phyloP scores from a whole-genome alignment of 2,797 vertebrate genomes.

The Eulemur albifrons region DNA sequence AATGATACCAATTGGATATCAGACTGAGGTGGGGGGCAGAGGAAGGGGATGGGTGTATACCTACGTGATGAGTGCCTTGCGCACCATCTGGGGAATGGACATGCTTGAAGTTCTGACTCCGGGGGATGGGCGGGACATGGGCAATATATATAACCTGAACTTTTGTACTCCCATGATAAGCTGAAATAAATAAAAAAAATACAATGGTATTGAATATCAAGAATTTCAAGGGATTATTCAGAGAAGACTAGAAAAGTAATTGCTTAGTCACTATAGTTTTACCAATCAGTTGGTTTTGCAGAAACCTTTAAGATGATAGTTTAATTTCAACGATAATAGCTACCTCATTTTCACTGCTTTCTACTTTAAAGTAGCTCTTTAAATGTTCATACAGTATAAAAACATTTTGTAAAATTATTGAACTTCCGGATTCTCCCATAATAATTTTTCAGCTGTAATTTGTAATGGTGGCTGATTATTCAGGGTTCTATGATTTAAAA shows the following conservation, averaged over 20 bases:
- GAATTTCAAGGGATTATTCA: neutral
- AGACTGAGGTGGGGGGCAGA: no score
- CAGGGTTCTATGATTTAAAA: neutral
- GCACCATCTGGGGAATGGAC: no score
- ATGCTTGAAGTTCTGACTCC: no score
- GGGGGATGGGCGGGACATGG: no score
- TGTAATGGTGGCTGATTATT: neutral
- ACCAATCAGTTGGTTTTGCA: neutral
- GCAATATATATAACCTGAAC: no score
- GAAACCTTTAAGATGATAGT: neutral
- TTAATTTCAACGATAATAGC: neutral
- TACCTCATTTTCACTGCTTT: neutral
- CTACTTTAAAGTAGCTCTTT: neutral
- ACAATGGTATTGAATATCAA: neutral
- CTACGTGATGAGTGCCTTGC: no score
- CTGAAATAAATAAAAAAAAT: no score
- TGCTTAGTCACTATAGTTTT: neutral
- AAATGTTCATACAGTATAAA: neutral
- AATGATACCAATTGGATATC: no score
- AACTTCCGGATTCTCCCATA: neutral
- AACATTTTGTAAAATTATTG: neutral
- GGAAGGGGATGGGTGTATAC: no score
- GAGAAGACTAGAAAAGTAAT: neutral
- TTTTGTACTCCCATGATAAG: no score
- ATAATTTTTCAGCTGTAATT: neutral